These are phyloP conservation scores for Drosophila kanekoi DNA, from an alignment of 2,888 invertebrate genomes.

Conservation along the genomic window DNA sequence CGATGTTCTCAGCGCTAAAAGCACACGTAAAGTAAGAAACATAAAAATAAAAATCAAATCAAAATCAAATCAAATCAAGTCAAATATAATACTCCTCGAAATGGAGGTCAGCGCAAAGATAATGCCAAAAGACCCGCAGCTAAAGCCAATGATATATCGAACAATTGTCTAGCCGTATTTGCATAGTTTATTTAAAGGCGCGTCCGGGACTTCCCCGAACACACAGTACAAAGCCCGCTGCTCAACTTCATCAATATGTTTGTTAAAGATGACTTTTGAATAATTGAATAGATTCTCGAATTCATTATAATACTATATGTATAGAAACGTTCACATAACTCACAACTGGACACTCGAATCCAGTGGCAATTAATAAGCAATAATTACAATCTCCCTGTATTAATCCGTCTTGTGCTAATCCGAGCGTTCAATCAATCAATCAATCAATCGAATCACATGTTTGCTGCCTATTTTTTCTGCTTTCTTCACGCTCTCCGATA, in stretches of 20 bases:
- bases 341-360: not conserved
- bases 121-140: conserved; percentile 1
- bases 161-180: conserved; percentile 22
- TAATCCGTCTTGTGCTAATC: conserved; percentile 9
- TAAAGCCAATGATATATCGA: conserved; percentile 9
- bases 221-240: too few species aligned
- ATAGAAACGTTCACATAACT: not conserved
- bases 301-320: not conserved
- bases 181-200: conserved; percentile 11
- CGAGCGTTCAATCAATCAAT: conserved; percentile 3
- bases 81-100: not conserved
- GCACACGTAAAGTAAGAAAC: too few species aligned
- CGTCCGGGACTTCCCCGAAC: conserved; percentile 12
- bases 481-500: not conserved
- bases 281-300: not conserved
- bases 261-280: not conserved
- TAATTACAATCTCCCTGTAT: not conserved
- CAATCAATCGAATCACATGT: conserved; percentile 2
- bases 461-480: not conserved
- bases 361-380: conserved; percentile 2
- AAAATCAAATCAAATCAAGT: too few species aligned
- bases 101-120: conserved; percentile 5
- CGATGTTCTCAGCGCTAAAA: conserved; percentile 47
- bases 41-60: not conserved
- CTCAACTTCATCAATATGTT: not conserved